A percentile compares a stretch with the other conserved stretches of the same genome.
Evolutionary conservation across 2,113 vertebrate genomes (phyloP).

Genomic region (Condylura cristata): DNA sequence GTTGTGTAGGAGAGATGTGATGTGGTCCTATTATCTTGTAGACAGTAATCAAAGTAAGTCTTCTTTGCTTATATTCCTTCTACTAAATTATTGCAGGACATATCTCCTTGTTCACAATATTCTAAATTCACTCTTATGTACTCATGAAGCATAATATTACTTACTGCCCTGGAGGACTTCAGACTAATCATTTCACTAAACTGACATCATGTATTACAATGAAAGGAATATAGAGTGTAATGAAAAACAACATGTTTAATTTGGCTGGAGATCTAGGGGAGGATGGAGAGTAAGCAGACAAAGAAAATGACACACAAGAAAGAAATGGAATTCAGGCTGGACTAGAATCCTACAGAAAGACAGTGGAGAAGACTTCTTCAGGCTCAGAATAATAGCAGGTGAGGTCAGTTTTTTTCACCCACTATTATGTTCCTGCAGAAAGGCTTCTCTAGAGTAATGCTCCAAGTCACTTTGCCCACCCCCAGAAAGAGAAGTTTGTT

Average conservation of each 20-base stretch:
- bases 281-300: background rate
- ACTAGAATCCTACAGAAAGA: background rate
- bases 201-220: background rate
- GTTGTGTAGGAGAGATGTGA: background rate
- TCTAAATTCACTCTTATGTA: background rate
- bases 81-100: background rate
- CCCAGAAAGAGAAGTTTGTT: background rate
- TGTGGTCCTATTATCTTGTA: background rate
- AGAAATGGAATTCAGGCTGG: background rate
- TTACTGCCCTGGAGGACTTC: background rate
- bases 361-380: background rate
- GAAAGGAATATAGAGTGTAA: background rate
- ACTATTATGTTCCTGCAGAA: background rate
- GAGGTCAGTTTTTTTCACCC: background rate
- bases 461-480: background rate
- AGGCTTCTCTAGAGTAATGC: background rate
- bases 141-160: background rate
- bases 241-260: background rate
- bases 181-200: background rate
- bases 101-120: background rate
- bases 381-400: background rate
- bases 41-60: background rate
- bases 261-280: background rate
- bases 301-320: background rate
- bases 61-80: background rate